Percentiles rank a stretch among this genome's conserved stretches.
phyloP scores from a whole-genome alignment of 2,113 vertebrate species.

The Daubentonia madagascariensis region DNA sequence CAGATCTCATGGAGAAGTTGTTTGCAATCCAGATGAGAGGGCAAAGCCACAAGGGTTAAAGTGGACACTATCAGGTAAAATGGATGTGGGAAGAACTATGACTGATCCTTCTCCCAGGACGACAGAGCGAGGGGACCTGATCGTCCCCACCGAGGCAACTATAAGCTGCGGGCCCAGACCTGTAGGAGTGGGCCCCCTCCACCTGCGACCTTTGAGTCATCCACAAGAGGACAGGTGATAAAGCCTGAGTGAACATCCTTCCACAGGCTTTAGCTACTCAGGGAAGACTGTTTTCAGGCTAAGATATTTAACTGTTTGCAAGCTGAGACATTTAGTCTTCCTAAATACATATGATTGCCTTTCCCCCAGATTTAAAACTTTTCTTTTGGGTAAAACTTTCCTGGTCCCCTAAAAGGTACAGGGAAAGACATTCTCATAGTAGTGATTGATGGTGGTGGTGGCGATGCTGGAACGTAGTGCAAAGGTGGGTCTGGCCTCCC shows the following conservation, averaged over 20 bases:
- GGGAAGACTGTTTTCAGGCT: background rate
- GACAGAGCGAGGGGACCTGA: background rate
- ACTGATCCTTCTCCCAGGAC: background rate
- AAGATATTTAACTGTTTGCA: background rate
- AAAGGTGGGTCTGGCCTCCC: background rate
- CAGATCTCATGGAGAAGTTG: background rate
- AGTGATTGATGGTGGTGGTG: background rate
- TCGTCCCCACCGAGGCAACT: background rate
- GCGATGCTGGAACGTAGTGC: background rate
- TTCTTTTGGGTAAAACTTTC: background rate
- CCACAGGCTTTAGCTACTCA: background rate
- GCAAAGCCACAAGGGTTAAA: background rate
- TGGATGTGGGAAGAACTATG: background rate
- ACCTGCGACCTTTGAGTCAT: background rate
- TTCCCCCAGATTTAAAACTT: background rate
- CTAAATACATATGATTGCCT: background rate
- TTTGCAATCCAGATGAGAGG: background rate
- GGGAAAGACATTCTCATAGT: background rate
- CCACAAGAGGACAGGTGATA: background rate
- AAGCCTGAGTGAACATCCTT: background rate
- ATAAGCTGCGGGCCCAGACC: background rate
- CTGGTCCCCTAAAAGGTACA: background rate
- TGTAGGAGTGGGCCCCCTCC: background rate
- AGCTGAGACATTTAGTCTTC: background rate
- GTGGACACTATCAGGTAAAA: background rate